Conservation (phyloP, 1,140 invertebrate genomes). For the Hyles vespertilio region DNA sequence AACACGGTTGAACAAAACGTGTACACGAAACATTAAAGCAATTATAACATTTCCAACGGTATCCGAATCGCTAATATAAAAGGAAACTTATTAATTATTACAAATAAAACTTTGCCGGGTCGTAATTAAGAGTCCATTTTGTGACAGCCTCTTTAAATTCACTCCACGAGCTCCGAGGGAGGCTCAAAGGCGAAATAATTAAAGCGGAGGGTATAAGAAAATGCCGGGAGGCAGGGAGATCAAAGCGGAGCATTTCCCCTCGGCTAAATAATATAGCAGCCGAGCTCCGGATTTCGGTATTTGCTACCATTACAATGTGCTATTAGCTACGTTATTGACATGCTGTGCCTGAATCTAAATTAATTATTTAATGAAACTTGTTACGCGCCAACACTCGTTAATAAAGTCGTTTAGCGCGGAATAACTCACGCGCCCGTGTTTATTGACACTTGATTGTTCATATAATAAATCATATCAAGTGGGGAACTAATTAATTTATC, state of each 20-base stretch:
- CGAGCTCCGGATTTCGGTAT: conserved; percentile 51
- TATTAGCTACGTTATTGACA: conserved; percentile 25
- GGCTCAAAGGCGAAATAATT: conserved; percentile 70
- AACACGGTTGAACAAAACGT: too few species aligned
- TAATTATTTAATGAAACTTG: conserved; percentile 18
- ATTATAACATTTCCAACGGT: too few species aligned
- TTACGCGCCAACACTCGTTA: conserved; percentile 3
- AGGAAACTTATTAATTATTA: conserved; percentile 63
- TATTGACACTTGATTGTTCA: too few species aligned
- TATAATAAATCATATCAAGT: too few species aligned
- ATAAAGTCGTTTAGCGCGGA: neutral
- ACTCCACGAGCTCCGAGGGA: conserved; percentile 43
- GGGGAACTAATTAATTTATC: too few species aligned
- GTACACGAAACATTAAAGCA: too few species aligned
- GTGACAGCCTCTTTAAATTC: conserved; percentile 70
- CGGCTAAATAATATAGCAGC: conserved; percentile 54
- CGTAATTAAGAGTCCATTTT: conserved; percentile 71
- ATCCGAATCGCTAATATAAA: conserved; percentile 11
- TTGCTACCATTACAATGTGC: conserved; percentile 37
- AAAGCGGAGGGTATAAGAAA: conserved; percentile 62
- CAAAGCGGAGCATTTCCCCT: conserved; percentile 59
- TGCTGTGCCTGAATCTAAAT: conserved; percentile 18
- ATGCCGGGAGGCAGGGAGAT: conserved; percentile 52
- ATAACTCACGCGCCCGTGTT: too few species aligned
- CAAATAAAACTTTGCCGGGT: conserved; percentile 53